Evolutionary conservation across 2,113 vertebrate genomes (phyloP), one percentile per base, ranked within the genome.

Genomic region (Leptosomus discolor): DNA sequence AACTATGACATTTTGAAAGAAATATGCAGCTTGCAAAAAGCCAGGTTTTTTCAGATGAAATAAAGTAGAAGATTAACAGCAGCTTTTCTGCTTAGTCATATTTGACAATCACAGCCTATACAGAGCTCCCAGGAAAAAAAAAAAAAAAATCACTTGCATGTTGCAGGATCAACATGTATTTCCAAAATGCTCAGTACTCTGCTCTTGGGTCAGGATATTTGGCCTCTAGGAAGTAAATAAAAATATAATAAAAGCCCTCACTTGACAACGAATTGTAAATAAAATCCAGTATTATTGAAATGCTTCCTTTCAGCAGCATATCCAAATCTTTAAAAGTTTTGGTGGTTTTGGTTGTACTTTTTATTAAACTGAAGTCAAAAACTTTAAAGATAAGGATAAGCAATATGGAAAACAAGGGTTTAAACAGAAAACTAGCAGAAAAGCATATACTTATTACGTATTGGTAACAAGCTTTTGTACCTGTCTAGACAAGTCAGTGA

Each of bases 401-500:
- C 63, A 88, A 69, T 51, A 90, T 30, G 21, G 53, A 87, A 85
- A 88, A 54, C 24, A 80, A 79, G 26, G 14, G 14, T 88, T 92
- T 92, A 85, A 94, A 65, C 7, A 65, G 46, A 81, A 63, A 91
- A 94, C 37, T 85, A 54, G 58, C 46, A 95, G 63, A 90, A 83
- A 74, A 61, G 41, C 53, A 85, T 67, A 82, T 36, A 56, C 54
- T 75, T 85, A 26, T 41, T 22, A 63, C 2, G 5, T 78, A 46
- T 29, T 85, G 45, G 88, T 61, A 96, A 65, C 45, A 79, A 75
- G 75, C 48, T 88, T 85, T 70, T 58, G 34, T 24, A 93, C 75
- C 71, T 93, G 96, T 63, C 85, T 56, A 81, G 90, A 83, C 97
- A 97, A 88, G 95, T n/a, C 50, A 61, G 41, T 23, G 67, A 93